Evolutionary conservation across 2,797 vertebrate species (phyloP).

Genomic region (Danio choprae): DNA sequence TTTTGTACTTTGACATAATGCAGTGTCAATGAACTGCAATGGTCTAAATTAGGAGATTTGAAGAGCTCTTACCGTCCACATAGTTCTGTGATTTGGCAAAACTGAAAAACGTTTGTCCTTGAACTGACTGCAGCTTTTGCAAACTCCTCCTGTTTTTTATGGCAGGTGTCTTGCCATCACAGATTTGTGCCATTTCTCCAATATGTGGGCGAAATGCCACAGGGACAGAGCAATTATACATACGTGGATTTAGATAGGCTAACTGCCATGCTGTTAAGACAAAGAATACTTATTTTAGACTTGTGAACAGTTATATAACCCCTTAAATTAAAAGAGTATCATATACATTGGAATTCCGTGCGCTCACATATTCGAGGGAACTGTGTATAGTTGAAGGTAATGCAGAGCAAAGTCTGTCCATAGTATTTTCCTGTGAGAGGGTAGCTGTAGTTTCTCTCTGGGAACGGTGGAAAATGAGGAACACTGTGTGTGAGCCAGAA

Average conservation of each 20-base stretch:
- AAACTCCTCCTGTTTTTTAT: conserved; percentile 66
- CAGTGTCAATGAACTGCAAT: conserved; percentile 31
- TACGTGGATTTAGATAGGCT: conserved; percentile 81
- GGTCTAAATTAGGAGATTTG: neutral
- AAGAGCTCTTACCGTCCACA: conserved; percentile 82
- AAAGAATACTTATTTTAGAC: conserved; percentile 12
- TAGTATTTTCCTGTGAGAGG: conserved; percentile 82
- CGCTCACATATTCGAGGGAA: conserved; percentile 84
- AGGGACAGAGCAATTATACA: conserved; percentile 91
- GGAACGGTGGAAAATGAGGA: conserved; percentile 87
- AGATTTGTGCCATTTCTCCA: conserved; percentile 79
- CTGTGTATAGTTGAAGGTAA: conserved; percentile 86
- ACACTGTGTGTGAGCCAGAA: conserved; percentile 93
- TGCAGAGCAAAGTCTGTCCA: conserved; percentile 86
- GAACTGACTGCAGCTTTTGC: conserved; percentile 77
- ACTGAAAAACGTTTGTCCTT: conserved; percentile 83
- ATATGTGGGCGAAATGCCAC: conserved; percentile 76
- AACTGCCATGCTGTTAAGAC: conserved; percentile 83
- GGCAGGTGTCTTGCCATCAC: conserved; percentile 70
- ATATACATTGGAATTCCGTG: neutral
- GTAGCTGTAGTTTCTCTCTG: conserved; percentile 85
- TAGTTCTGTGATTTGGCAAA: conserved; percentile 87
- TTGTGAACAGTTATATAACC: neutral
- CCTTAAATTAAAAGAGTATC: neutral
- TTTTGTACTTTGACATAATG: conserved; percentile 48